Evolutionary conservation across 2,888 invertebrate genomes (phyloP).

Genomic region (Tipula confusa): DNA sequence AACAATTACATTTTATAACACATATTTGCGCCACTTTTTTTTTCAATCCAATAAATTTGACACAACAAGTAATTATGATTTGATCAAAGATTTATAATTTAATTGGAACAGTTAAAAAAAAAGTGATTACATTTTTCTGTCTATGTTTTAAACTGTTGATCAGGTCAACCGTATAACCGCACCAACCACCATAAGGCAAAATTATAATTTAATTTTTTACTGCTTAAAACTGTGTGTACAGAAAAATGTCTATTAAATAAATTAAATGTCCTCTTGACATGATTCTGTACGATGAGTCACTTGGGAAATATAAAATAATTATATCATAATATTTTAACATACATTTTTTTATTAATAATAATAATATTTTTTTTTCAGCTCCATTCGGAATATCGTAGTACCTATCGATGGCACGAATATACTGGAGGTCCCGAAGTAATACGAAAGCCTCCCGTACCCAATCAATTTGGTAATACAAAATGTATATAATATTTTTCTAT

Average conservation of each 20-base stretch:
- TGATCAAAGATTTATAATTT: no score
- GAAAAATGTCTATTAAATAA: not conserved
- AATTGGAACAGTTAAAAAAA: no score
- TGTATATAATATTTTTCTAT: not conserved
- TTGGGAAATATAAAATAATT: not conserved
- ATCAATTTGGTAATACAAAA: conserved; percentile 45
- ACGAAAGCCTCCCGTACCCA: conserved; percentile 59
- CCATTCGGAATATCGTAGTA: conserved; percentile 92
- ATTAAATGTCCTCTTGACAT: not conserved
- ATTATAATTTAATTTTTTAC: not conserved
- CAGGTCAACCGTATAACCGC: no score
- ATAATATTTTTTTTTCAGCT: conserved; percentile 55
- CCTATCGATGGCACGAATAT: conserved; percentile 92
- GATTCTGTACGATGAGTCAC: not conserved
- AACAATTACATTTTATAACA: no score
- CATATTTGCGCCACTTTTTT: no score
- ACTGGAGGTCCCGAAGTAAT: conserved; percentile 70
- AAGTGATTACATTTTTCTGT: no score
- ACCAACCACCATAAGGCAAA: no score
- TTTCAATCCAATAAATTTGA: no score
- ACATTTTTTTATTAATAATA: no score
- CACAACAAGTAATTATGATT: no score
- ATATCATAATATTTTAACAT: not conserved
- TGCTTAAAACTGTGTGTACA: not conserved
- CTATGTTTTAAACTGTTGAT: not conserved